phyloP scores from a whole-genome alignment of 2,888 invertebrate species.

The Notocelia uddmanniana region DNA sequence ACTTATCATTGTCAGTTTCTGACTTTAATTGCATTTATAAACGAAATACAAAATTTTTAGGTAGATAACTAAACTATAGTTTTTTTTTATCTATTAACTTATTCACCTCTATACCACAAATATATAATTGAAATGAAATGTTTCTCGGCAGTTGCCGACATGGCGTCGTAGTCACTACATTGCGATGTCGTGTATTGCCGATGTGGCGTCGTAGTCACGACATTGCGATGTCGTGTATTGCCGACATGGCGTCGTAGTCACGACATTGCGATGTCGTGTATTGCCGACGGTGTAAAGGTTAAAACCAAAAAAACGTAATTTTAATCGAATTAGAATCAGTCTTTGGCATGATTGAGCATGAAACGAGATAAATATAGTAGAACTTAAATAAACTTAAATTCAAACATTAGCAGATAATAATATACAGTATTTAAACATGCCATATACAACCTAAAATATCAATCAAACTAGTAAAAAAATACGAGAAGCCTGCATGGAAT shows the following conservation, averaged over 20 bases:
- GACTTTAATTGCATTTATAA: background rate
- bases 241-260: too few species aligned
- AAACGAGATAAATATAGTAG: conserved; percentile 43
- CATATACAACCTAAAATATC: conserved; percentile 6
- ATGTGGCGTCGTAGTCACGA: too few species aligned
- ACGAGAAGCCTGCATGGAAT: background rate
- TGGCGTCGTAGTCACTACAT: too few species aligned
- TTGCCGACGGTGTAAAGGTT: too few species aligned
- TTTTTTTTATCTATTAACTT: conserved; percentile 6
- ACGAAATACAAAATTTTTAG: conserved; percentile 3
- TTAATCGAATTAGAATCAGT: conserved; percentile 63
- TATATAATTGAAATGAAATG: too few species aligned
- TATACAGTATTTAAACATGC: conserved; percentile 14
- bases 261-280: too few species aligned
- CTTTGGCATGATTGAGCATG: conserved; percentile 79
- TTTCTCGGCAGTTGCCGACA: too few species aligned
- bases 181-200: too few species aligned
- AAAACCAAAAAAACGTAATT: conserved; percentile 22
- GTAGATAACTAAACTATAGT: conserved; percentile 6
- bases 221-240: too few species aligned
- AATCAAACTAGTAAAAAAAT: background rate
- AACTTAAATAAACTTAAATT: too few species aligned
- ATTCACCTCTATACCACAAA: too few species aligned
- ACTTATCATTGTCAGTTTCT: background rate
- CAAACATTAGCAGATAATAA: conserved; percentile 13